These are phyloP conservation scores for Neuroterus valhalla DNA, from an alignment of 1,140 invertebrate genomes.

Conservation along the genomic window DNA sequence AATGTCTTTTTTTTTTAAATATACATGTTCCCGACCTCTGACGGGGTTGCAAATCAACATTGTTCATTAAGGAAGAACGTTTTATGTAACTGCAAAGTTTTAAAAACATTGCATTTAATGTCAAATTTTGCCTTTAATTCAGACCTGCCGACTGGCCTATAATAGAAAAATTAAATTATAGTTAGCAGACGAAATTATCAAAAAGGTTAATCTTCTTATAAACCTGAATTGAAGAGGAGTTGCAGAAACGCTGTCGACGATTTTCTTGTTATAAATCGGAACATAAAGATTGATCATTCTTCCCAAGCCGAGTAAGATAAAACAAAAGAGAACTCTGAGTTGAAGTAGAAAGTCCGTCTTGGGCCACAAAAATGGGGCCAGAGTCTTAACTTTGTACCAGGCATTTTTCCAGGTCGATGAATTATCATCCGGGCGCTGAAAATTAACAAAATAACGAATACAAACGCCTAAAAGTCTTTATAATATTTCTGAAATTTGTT, in stretches of 20 bases:
- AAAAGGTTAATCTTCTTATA: constrained; percentile 31
- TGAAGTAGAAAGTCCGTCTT: constrained; percentile 87
- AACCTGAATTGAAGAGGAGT: constrained; percentile 65
- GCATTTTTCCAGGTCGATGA: constrained; percentile 87
- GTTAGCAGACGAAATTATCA: too few species aligned
- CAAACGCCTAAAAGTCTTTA: background rate
- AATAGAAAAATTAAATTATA: too few species aligned
- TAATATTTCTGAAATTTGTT: too few species aligned
- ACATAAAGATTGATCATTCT: constrained; percentile 95
- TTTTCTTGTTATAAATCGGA: constrained; percentile 94
- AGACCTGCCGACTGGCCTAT: too few species aligned
- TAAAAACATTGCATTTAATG: too few species aligned
- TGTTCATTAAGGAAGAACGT: too few species aligned
- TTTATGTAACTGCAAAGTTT: too few species aligned
- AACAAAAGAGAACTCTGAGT: constrained; percentile 88
- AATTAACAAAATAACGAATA: constrained; percentile 41
- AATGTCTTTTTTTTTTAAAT: too few species aligned
- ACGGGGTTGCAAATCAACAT: too few species aligned
- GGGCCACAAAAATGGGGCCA: constrained; percentile 97
- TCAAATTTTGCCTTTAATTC: too few species aligned
- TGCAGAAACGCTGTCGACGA: constrained; percentile 76
- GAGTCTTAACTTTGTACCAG: constrained; percentile 85
- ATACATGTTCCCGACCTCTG: too few species aligned
- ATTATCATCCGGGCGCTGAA: constrained; percentile 76
- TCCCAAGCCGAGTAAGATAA: constrained; percentile 85